phyloP scores from a whole-genome alignment of 1,140 invertebrate species.

The Bombus affinis region DNA sequence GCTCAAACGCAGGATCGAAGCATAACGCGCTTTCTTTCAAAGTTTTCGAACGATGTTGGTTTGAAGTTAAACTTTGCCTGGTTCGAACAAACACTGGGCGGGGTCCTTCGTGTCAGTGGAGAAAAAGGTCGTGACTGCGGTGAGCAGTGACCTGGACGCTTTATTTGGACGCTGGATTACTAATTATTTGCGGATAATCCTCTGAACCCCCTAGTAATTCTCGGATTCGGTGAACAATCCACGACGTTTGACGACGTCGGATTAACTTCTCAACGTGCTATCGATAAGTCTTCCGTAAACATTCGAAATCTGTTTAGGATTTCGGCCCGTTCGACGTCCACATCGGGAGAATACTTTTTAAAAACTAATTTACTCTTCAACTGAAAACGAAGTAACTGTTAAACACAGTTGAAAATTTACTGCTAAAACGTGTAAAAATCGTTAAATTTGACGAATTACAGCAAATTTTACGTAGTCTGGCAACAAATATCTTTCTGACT shows the following conservation, averaged over 20 bases:
- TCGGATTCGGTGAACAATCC: not conserved
- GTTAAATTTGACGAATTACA: not conserved
- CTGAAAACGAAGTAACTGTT: not conserved
- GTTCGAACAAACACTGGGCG: slow-evolving; percentile 46
- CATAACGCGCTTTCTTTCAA: not conserved
- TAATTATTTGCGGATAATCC: slow-evolving; percentile 67
- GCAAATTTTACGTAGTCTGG: not conserved
- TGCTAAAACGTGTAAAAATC: too few species aligned
- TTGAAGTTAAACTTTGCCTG: slow-evolving; percentile 44
- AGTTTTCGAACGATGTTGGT: not conserved
- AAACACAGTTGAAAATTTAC: too few species aligned
- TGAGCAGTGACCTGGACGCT: not conserved
- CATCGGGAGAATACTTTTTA: not conserved
- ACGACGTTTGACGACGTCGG: slow-evolving; percentile 18
- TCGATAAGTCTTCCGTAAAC: slow-evolving; percentile 46
- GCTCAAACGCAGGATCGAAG: not conserved
- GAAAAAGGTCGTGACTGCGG: slow-evolving; percentile 12
- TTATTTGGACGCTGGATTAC: slow-evolving; percentile 60
- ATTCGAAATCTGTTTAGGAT: slow-evolving; percentile 37
- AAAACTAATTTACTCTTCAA: not conserved
- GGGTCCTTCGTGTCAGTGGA: slow-evolving; percentile 8
- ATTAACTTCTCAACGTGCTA: slow-evolving; percentile 50
- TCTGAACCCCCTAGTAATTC: not conserved
- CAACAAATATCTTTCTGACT: not conserved
- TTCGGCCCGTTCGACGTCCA: not conserved